Evolutionary conservation across 1,140 invertebrate genomes (phyloP), one percentile per base, ranked within the genome.

Genomic region (Pinna nobilis): DNA sequence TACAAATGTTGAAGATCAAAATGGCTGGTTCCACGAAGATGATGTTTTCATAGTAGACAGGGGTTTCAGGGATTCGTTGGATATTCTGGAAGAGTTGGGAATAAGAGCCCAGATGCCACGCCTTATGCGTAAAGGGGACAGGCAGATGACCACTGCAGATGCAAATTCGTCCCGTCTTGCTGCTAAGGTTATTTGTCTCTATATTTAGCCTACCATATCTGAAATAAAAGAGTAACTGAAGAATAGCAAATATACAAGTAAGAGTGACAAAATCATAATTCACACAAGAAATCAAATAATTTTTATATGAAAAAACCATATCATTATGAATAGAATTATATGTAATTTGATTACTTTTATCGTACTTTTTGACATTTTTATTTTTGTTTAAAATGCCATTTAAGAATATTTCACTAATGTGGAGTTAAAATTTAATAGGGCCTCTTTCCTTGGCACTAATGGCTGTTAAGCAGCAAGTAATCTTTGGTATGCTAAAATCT

Each of bases 11-110:
- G 50, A 76, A 50, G 60, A 66, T 13, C 47, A 70, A n/a, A 0
- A 37, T 15, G 25, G 25, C 23, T 64, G 41, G 61, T 15, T 64
- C 11, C 23, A 47, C 3, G 41, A 64, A 50, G 61, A 64, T 30
- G 61, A 64, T 20, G 30, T 76, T 67, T 70, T 70, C 25, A 15
- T 66, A 23, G 41, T 68, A 11, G 72, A 63, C 30, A 33, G 65
- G 2, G 65, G 53, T 13, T 74, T 74, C 49, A 32, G 61, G 28
- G 60, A 76, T 60, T 61, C 73, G 11, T 7, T 64, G 18, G 35
- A 13, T 4, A 6, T 67, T 39, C 35, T 74, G 18, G 55, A 74
- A 33, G 55, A 65, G 3, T n/a, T 66, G 18, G 70, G 70, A 47
- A 57, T 73, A 11, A 73, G 44, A 30, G 63, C 63, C 28, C 20